These are phyloP conservation scores for Colletes gigas DNA, from an alignment of 1,140 invertebrate genomes.

Conservation along the genomic window DNA sequence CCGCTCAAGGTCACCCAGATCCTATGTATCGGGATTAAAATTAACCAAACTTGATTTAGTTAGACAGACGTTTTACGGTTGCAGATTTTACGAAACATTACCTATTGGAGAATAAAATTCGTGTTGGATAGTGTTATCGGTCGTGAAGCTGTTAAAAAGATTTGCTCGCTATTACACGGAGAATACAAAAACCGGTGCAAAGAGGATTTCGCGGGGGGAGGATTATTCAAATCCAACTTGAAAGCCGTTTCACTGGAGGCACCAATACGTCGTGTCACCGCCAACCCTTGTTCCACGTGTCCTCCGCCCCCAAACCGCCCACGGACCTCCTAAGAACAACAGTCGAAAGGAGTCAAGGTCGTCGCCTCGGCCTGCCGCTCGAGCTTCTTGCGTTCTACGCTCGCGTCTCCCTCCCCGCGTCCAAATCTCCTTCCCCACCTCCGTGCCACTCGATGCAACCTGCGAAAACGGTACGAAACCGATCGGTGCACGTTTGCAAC, in stretches of 20 bases:
- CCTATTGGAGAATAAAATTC: background rate
- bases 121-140: slow-evolving; percentile 5
- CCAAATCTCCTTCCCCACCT: background rate
- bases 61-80: too few relatives aligned
- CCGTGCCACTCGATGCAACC: background rate
- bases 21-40: too few relatives aligned
- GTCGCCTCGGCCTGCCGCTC: slow-evolving; percentile 7
- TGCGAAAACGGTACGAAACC: too few relatives aligned
- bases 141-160: slow-evolving; percentile 25
- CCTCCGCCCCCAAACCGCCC: slow-evolving; percentile 26
- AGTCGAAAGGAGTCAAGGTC: slow-evolving; percentile 66
- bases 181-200: slow-evolving; percentile 9
- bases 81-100: too few relatives aligned
- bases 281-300: slow-evolving; percentile 27
- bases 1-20: background rate
- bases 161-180: slow-evolving; percentile 15
- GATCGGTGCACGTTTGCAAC: too few relatives aligned
- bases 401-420: background rate
- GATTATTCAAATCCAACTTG: slow-evolving; percentile 46
- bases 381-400: background rate
- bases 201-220: slow-evolving; percentile 38
- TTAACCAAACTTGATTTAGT: too few relatives aligned
- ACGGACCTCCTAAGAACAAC: slow-evolving; percentile 57
- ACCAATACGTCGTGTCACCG: slow-evolving; percentile 28
- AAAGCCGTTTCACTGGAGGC: slow-evolving; percentile 35